phyloP scores from a whole-genome alignment of 2,797 vertebrate genomes.

The Tamandua tetradactyla region DNA sequence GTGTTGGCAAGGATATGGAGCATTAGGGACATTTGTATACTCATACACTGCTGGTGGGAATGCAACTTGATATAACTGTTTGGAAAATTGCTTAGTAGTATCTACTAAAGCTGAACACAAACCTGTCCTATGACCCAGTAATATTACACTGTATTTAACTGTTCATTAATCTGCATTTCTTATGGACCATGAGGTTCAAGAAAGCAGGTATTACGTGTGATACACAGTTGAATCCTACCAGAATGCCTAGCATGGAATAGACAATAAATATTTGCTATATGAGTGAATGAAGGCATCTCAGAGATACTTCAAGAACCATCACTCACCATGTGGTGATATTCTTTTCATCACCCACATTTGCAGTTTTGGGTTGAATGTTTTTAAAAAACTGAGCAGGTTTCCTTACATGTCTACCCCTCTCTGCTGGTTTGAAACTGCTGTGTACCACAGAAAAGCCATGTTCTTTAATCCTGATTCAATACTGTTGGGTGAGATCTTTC shows the following conservation, averaged over 20 bases:
- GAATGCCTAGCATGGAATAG: background rate
- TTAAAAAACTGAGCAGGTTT: background rate
- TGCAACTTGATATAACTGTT: background rate
- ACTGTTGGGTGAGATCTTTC: too few relatives aligned
- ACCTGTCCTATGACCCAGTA: background rate
- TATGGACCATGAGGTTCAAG: background rate
- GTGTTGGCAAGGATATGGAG: background rate
- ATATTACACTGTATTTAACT: background rate
- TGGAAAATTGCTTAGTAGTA: background rate
- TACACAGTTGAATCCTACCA: background rate
- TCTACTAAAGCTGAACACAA: background rate
- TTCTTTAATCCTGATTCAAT: too few relatives aligned
- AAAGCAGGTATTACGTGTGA: background rate
- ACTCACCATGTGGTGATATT: background rate
- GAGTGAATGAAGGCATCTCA: background rate
- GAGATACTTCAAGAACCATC: background rate
- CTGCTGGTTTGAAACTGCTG: too few relatives aligned
- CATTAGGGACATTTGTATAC: background rate
- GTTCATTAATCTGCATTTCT: background rate
- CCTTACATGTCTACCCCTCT: background rate
- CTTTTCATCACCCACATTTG: background rate
- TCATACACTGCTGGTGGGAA: background rate
- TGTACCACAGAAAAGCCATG: too few relatives aligned
- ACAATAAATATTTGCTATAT: background rate
- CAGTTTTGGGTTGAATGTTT: background rate